phyloP scores from a whole-genome alignment of 2,113 vertebrate species.

The Vireo altiloquus region DNA sequence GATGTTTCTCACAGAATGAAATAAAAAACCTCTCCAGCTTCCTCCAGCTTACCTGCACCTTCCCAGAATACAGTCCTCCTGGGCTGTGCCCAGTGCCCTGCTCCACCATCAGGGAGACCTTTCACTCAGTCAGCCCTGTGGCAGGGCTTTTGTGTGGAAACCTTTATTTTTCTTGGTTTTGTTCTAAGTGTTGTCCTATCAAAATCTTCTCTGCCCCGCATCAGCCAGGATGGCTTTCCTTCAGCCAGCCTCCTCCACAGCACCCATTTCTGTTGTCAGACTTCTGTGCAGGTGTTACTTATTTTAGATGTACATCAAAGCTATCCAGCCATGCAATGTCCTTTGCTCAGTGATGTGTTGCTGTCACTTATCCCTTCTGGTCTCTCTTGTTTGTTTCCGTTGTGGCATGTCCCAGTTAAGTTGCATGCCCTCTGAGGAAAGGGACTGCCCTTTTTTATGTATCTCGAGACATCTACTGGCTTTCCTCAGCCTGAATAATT shows the following conservation, averaged over 20 bases:
- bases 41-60: background rate
- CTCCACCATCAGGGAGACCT: background rate
- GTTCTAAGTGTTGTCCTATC: background rate
- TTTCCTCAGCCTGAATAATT: background rate
- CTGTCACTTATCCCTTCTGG: background rate
- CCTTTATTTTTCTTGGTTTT: background rate
- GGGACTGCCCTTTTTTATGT: background rate
- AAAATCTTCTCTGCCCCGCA: background rate
- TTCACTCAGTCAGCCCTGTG: background rate
- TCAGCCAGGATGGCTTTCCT: background rate
- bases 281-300: background rate
- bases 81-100: background rate
- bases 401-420: background rate
- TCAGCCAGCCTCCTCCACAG: background rate
- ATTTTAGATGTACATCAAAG: background rate
- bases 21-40: background rate
- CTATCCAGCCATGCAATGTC: background rate
- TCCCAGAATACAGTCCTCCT: background rate
- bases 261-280: background rate
- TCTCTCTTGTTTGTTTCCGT: background rate
- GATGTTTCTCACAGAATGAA: background rate
- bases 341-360: background rate
- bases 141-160: background rate
- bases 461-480: background rate
- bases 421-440: background rate